phyloP scores from a whole-genome alignment of 2,797 vertebrate genomes.

The Parauchenoglanis ngamensis region DNA sequence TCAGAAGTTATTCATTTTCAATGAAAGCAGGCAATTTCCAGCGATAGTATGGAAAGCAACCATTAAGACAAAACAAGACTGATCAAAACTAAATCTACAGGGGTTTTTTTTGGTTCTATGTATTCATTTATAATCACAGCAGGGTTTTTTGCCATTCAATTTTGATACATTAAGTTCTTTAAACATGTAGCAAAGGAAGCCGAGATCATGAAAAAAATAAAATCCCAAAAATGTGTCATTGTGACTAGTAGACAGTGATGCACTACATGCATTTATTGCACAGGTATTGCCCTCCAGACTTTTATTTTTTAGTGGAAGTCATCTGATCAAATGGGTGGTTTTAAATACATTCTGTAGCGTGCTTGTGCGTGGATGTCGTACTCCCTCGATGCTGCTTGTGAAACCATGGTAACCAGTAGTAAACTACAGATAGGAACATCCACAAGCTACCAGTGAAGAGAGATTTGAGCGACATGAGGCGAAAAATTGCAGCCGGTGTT shows the following conservation, averaged over 20 bases:
- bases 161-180: neutral
- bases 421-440: neutral
- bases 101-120: too few relatives aligned
- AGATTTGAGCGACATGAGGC: neutral
- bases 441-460: neutral
- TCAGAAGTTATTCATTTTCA: neutral
- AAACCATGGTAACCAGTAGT: slow-evolving; percentile 7
- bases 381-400: neutral
- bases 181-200: neutral
- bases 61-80: neutral
- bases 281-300: neutral
- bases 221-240: neutral
- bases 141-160: neutral
- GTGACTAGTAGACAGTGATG: neutral
- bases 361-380: neutral
- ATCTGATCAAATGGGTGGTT: neutral
- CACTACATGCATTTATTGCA: neutral
- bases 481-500: slow-evolving; percentile 21
- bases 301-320: neutral
- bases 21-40: neutral
- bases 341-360: neutral
- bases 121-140: neutral
- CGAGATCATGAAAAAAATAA: neutral
- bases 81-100: neutral
- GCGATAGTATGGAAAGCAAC: neutral